Conservation (phyloP, 2,113 vertebrate genomes). For the Corythaeola cristata region DNA sequence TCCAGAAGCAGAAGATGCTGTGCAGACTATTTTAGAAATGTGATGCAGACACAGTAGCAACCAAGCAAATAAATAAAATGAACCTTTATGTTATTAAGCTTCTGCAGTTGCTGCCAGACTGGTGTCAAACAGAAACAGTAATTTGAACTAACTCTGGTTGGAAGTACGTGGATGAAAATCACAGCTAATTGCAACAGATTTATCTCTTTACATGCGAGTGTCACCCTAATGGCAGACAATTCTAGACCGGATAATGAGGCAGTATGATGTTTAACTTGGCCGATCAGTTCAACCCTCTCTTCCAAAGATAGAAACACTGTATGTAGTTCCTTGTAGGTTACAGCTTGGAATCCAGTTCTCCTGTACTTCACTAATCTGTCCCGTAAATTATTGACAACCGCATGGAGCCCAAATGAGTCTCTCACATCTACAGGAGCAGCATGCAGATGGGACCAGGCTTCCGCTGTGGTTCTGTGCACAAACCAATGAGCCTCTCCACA, state of each 20-base stretch:
- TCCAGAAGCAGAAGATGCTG: background rate
- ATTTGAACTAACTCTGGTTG: background rate
- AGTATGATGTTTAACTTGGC: background rate
- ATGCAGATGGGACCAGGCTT: background rate
- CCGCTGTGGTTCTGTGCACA: background rate
- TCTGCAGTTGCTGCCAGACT: background rate
- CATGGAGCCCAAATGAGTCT: accelerated
- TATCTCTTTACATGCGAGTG: background rate
- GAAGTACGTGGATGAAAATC: background rate
- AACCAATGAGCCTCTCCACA: accelerated
- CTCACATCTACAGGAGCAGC: background rate
- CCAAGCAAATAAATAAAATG: background rate
- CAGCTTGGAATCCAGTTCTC: background rate
- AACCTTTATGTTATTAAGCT: background rate
- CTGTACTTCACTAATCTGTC: background rate
- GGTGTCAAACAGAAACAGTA: background rate
- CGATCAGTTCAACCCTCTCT: background rate
- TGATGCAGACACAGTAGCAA: background rate
- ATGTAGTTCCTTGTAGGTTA: background rate
- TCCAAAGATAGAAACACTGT: background rate
- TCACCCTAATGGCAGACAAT: background rate
- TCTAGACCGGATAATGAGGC: background rate
- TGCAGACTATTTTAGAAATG: background rate
- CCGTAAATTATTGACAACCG: background rate
- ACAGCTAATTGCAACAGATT: background rate